These are phyloP conservation scores for Tetrao urogallus DNA, from an alignment of 2,113 vertebrate species.

Conservation along the genomic window DNA sequence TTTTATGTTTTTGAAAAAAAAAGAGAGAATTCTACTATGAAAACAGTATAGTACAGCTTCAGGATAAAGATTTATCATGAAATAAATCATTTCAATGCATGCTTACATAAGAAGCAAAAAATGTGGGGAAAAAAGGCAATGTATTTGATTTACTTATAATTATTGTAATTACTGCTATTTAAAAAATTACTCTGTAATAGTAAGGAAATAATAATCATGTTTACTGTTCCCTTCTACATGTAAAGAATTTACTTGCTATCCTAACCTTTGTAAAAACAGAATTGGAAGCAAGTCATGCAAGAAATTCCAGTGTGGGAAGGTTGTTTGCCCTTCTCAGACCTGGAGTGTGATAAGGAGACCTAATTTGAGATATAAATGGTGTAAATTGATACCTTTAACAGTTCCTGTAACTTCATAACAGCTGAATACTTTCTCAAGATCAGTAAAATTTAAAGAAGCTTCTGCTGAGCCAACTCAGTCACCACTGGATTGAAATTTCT, in stretches of 20 bases:
- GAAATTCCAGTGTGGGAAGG: neutral
- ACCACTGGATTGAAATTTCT: neutral
- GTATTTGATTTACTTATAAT: neutral
- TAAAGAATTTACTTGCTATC: neutral
- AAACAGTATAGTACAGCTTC: neutral
- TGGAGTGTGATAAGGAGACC: neutral
- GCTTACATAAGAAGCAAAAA: neutral
- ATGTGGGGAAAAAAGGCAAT: neutral
- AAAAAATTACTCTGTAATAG: neutral
- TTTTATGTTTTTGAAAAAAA: no score
- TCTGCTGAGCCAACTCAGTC: neutral
- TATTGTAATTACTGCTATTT: neutral
- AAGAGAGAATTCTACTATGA: neutral
- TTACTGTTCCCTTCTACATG: neutral
- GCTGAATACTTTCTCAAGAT: neutral
- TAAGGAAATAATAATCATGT: neutral
- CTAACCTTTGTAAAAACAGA: neutral
- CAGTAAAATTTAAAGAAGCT: neutral
- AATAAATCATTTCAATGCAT: neutral
- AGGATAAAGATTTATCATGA: neutral
- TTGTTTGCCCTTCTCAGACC: neutral
- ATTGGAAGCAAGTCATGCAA: neutral
- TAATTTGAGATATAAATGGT: neutral
- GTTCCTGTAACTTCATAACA: neutral
- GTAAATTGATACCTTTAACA: neutral